Evolutionary conservation across 2,113 vertebrate species (phyloP), one percentile per base, ranked within the genome.

Genomic region (Tychaedon coryphoeus): DNA sequence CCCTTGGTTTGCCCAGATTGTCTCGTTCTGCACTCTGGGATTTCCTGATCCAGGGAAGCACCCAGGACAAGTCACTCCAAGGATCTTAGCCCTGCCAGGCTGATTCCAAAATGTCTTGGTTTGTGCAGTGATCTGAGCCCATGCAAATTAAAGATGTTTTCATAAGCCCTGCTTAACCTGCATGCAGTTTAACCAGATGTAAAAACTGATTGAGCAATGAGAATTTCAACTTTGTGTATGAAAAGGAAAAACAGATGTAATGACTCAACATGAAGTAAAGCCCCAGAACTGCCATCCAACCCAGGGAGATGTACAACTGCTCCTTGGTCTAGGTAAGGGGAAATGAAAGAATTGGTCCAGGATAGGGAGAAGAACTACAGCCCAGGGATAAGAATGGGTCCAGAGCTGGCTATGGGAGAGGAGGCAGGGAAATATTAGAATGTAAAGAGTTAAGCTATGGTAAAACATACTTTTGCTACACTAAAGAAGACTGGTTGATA

Each of bases 401-500:
- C 57, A 64, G 79, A 90, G 87, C 90, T 90, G 73, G 90, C 95
- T 80, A 19, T 71, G 85, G 26, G 65, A 74, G 90, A 86, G 36
- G 84, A 79, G 77, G 65, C 26, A n/a, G 38, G 61, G 85, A 94
- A 93, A 94, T 85, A 93, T 90, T 88, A 98, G 98, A 97, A 97
- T 93, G 97, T 96, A 98, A 98, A 97, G 97, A 98, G 98, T 98
- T 98, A 99, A 99, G 98, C 92, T 97, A 97, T 98, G 97, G 98
- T 98, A 98, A 98, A 97, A 98, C 97, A 98, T 98, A 98, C 97
- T 98, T 98, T 98, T 98, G 98, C 98, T 97, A 97, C 97, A 98
- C 98, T 98, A 98, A 98, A 98, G 98, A 98, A 98, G 99, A 99
- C 97, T 98, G 99, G 98, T 97, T 98, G 98, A 98, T 99, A 99